phyloP scores from a whole-genome alignment of 2,888 invertebrate genomes.

The Platyscelio sp. region DNA sequence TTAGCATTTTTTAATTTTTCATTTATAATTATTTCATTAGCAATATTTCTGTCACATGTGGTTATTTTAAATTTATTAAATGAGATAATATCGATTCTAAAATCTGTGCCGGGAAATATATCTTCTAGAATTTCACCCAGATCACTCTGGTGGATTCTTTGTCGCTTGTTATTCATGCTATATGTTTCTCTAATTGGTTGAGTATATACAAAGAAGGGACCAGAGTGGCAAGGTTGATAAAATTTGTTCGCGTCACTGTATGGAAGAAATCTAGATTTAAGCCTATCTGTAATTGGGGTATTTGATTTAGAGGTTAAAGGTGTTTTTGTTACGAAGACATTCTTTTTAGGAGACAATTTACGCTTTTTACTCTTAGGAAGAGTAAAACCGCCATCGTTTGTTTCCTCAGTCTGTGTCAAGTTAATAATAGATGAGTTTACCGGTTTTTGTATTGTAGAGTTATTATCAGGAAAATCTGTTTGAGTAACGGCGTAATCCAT shows the following conservation, averaged over 20 bases:
- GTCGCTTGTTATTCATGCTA: not conserved
- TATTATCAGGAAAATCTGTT: not conserved
- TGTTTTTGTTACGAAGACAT: not conserved
- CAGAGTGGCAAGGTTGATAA: not conserved
- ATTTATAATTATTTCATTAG: not conserved
- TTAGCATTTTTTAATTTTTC: not conserved
- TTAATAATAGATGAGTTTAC: not conserved
- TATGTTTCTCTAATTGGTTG: conserved; percentile 3
- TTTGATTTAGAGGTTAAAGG: not conserved
- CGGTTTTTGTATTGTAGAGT: not conserved
- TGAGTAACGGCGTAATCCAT: not conserved
- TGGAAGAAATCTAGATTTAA: not conserved
- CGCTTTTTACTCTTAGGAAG: not conserved
- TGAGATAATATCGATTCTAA: not conserved
- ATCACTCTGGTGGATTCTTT: not conserved
- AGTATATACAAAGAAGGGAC: not conserved
- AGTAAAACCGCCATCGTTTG: not conserved
- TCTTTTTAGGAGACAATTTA: not conserved
- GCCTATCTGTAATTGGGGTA: not conserved
- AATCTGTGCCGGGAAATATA: not conserved
- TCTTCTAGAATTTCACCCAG: conserved; percentile 2
- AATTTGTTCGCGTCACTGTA: not conserved
- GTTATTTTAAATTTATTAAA: conserved; percentile 32
- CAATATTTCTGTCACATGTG: not conserved
- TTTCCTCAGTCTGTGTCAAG: not conserved